These are phyloP conservation scores for Rissa tridactyla DNA, from an alignment of 2,113 vertebrate genomes.

Conservation along the genomic window DNA sequence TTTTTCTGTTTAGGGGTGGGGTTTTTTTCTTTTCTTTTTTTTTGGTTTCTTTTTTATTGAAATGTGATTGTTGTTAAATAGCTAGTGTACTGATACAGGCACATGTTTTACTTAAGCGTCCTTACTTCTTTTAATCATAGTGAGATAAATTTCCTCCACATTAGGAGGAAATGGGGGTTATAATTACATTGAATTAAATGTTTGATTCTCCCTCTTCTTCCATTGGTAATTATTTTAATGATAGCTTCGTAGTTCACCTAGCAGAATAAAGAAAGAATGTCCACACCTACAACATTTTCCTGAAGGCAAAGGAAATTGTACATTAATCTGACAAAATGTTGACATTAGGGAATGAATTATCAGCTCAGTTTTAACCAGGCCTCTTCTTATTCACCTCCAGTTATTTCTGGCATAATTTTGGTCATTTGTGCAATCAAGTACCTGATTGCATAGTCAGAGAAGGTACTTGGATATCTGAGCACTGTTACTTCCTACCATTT, in stretches of 20 bases:
- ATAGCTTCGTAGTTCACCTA: neutral
- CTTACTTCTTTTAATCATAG: neutral
- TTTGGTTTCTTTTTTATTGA: neutral
- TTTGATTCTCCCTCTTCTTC: slow-evolving; percentile 36
- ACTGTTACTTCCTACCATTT: neutral
- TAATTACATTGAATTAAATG: slow-evolving; percentile 27
- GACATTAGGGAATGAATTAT: neutral
- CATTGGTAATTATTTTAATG: slow-evolving; percentile 46
- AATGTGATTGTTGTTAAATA: neutral
- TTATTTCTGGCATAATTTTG: slow-evolving; percentile 9
- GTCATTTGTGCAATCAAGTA: neutral
- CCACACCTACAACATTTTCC: neutral
- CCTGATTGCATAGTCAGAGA: neutral
- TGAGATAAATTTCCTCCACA: neutral
- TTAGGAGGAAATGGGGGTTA: slow-evolving; percentile 7
- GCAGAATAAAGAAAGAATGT: neutral
- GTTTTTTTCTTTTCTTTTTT: too few relatives aligned
- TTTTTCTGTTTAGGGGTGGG: neutral
- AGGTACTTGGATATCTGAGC: neutral
- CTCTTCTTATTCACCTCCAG: neutral
- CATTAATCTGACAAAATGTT: slow-evolving; percentile 37
- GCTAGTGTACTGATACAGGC: neutral
- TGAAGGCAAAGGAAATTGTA: neutral
- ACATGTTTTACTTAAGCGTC: neutral
- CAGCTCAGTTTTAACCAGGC: neutral